Conservation (phyloP, 2,888 invertebrate species). For the Meganola albula region DNA sequence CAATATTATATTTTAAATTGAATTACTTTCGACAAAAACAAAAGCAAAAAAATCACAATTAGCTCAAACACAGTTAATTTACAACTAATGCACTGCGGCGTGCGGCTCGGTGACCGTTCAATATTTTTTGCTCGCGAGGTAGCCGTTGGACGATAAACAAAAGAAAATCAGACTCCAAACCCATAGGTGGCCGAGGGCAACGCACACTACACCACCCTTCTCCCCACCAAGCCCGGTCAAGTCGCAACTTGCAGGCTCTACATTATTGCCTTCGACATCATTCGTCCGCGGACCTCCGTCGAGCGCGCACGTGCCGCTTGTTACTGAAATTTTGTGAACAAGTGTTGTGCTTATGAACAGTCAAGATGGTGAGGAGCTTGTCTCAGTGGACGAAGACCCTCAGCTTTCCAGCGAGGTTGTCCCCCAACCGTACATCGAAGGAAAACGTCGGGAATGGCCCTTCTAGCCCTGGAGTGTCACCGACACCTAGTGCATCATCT, state of each 20-base stretch:
- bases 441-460: conserved; percentile 81
- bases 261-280: conserved; percentile 47
- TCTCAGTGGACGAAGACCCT: conserved; percentile 94
- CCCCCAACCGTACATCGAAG: conserved; percentile 87
- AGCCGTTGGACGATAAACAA: conserved; percentile 51
- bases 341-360: conserved; percentile 68
- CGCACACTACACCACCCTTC: conserved; percentile 31
- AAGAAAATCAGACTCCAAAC: conserved; percentile 48
- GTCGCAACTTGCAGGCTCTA: conserved; percentile 62
- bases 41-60: conserved; percentile 6
- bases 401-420: conserved; percentile 91
- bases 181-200: conserved; percentile 40
- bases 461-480: conserved; percentile 76
- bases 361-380: conserved; percentile 90
- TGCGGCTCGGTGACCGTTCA: conserved; percentile 14
- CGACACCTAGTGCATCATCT: conserved; percentile 79
- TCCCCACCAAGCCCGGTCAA: conserved; percentile 46
- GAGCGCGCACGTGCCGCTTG: conserved; percentile 49
- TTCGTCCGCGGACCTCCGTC: conserved; percentile 58
- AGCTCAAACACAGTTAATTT: conserved; percentile 24
- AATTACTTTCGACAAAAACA: too few species aligned
- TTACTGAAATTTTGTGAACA: conserved; percentile 56
- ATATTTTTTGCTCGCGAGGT: conserved; percentile 30
- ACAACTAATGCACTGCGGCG: conserved; percentile 24
- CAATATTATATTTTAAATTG: too few species aligned